Evolutionary conservation across 2,113 vertebrate genomes (phyloP).

Genomic region (Cynocephalus volans): DNA sequence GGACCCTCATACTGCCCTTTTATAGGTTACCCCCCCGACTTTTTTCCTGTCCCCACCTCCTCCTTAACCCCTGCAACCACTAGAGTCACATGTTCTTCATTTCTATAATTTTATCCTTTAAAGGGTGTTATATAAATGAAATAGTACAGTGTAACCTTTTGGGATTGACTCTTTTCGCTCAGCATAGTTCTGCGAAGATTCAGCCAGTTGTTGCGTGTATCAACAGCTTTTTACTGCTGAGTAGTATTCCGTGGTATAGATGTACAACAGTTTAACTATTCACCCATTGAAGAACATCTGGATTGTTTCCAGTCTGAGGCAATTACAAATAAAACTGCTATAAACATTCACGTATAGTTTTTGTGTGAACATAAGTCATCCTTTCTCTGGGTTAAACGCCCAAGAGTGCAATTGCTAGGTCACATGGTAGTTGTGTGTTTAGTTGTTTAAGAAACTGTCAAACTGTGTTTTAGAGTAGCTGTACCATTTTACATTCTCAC

Average conservation of each 20-base stretch:
- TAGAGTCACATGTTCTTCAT: not conserved
- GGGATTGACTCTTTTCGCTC: not conserved
- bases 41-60: not conserved
- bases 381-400: conserved; percentile 15
- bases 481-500: not conserved
- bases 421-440: not conserved
- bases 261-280: not conserved
- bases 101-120: not conserved
- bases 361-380: not conserved
- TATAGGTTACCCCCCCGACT: not conserved
- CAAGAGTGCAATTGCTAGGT: not conserved
- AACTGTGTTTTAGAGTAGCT: not conserved
- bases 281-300: not conserved
- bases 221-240: not conserved
- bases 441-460: not conserved
- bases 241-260: not conserved
- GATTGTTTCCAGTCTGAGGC: not conserved
- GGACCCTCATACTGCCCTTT: not conserved
- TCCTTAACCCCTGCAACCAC: not conserved
- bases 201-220: rapidly evolving
- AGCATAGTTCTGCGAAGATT: not conserved
- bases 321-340: not conserved
- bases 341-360: not conserved
- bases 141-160: not conserved
- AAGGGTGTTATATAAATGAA: not conserved